phyloP scores from a whole-genome alignment of 2,888 invertebrate species.

The Hedya salicella region DNA sequence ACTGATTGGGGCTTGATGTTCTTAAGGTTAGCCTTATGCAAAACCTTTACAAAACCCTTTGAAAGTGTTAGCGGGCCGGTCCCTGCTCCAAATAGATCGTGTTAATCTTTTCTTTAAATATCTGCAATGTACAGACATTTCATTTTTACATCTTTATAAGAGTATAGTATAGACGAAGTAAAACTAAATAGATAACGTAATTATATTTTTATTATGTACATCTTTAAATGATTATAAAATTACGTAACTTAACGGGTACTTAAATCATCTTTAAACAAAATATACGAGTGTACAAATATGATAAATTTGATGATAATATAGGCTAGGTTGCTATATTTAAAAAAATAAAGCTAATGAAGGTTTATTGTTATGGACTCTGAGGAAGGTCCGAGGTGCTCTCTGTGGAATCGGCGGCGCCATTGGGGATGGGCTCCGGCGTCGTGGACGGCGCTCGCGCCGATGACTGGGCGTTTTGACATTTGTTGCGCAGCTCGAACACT shows the following conservation, averaged over 20 bases:
- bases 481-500: conserved; percentile 95
- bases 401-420: conserved; percentile 70
- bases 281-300: conserved; percentile 32
- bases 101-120: too few relatives aligned
- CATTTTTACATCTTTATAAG: too few relatives aligned
- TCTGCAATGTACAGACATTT: too few relatives aligned
- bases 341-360: conserved; percentile 15
- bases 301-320: conserved; percentile 35
- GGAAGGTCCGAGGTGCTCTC: conserved; percentile 69
- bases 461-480: conserved; percentile 83
- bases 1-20: too few relatives aligned
- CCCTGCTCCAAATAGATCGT: too few relatives aligned
- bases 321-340: conserved; percentile 24
- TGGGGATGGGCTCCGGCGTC: conserved; percentile 66
- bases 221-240: conserved; percentile 36
- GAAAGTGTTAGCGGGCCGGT: too few relatives aligned
- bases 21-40: too few relatives aligned
- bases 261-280: conserved; percentile 41
- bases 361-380: conserved; percentile 61
- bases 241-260: conserved; percentile 38
- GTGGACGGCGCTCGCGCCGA: conserved; percentile 57
- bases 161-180: too few relatives aligned
- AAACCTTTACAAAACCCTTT: too few relatives aligned
- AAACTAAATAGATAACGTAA: conserved; percentile 44
- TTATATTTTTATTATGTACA: conserved; percentile 45